phyloP scores from a whole-genome alignment of 1,140 invertebrate genomes.

The Drosophila mayri region DNA sequence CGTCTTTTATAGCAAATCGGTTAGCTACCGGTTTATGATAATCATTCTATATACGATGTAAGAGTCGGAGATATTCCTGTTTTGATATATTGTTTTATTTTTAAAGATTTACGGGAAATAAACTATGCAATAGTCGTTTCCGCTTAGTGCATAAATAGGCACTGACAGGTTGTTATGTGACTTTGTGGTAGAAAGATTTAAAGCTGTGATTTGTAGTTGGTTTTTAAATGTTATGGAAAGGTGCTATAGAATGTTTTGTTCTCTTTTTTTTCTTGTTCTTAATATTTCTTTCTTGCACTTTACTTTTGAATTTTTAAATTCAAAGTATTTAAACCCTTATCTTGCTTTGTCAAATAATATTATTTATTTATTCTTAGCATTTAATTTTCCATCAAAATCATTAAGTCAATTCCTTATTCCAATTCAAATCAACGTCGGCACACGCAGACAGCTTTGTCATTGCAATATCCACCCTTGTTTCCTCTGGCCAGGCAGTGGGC shows the following conservation, averaged over 20 bases:
- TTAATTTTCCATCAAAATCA: background rate
- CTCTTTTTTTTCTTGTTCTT: background rate
- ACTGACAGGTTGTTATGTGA: slow-evolving; percentile 9
- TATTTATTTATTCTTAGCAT: background rate
- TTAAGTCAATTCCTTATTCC: background rate
- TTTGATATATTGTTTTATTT: background rate
- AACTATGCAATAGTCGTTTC: background rate
- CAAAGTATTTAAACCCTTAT: background rate
- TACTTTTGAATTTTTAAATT: background rate
- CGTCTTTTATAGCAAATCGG: slow-evolving; percentile 14
- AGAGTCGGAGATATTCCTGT: background rate
- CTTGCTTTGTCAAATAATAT: background rate
- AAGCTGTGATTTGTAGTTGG: background rate
- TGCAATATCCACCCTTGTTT: slow-evolving; percentile 70
- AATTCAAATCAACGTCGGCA: slow-evolving; percentile 50
- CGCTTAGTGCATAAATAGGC: background rate
- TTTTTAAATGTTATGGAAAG: background rate
- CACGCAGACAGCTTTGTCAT: slow-evolving; percentile 57
- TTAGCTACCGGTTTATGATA: slow-evolving; percentile 16
- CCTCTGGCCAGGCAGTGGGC: slow-evolving; percentile 59
- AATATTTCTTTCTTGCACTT: background rate
- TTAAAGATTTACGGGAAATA: slow-evolving; percentile 4
- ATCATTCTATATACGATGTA: background rate
- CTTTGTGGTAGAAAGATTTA: background rate
- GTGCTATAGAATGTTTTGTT: background rate